Conservation (phyloP, 2,888 invertebrate species). For the Dryocosmus kuriphilus region DNA sequence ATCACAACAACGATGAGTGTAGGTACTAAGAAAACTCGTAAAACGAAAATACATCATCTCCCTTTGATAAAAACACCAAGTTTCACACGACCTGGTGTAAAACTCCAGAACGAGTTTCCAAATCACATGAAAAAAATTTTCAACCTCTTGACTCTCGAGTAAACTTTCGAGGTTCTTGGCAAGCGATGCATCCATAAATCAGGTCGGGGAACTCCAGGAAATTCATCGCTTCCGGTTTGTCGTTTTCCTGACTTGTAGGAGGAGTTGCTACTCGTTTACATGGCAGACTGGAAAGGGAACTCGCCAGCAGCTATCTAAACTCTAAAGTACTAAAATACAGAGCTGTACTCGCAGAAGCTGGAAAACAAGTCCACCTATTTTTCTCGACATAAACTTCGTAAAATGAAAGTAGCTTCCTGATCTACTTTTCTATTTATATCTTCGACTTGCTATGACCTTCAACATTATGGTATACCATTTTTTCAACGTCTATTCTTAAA, state of each 20-base stretch:
- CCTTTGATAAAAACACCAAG: slow-evolving; percentile 4
- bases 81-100: not conserved
- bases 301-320: not conserved
- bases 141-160: not conserved
- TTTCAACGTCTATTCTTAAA: not conserved
- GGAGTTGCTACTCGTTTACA: slow-evolving; percentile 24
- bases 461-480: not conserved
- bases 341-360: slow-evolving; percentile 24
- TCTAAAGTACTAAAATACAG: slow-evolving; percentile 13
- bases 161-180: not conserved
- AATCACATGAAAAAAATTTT: not conserved
- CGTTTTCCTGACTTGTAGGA: slow-evolving; percentile 6
- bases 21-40: not conserved
- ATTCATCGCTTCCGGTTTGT: slow-evolving; percentile 25
- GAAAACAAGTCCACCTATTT: slow-evolving; percentile 42
- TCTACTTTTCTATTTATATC: not conserved
- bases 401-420: slow-evolving; percentile 34
- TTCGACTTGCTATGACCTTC: slow-evolving; percentile 9
- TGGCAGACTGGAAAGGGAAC: slow-evolving; percentile 10
- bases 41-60: slow-evolving; percentile 10
- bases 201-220: slow-evolving; percentile 3
- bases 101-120: slow-evolving; percentile 2
- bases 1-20: not conserved
- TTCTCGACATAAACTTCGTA: slow-evolving; percentile 22
- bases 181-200: slow-evolving; percentile 21